A percentile compares a stretch with the other conserved stretches of the same genome.
These are phyloP conservation scores for Rugalucina vietnamica DNA, from an alignment of 2,888 invertebrate genomes.

Conservation along the genomic window DNA sequence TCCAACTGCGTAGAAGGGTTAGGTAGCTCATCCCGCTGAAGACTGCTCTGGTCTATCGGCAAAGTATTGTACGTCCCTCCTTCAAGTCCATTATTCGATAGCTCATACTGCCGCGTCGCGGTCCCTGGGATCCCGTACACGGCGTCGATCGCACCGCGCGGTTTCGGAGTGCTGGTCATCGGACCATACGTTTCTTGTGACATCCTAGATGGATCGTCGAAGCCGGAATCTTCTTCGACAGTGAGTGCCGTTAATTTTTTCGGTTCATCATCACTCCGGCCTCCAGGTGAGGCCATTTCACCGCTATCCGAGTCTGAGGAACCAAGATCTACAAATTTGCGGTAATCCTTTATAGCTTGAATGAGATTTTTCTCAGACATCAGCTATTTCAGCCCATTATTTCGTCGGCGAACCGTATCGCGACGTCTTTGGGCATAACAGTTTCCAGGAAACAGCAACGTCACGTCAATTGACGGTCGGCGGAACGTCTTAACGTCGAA, in stretches of 20 bases:
- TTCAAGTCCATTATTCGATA: not conserved
- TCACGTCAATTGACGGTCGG: no score
- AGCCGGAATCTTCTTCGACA: not conserved
- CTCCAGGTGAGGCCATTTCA: not conserved
- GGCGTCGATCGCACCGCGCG: not conserved
- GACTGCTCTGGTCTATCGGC: not conserved
- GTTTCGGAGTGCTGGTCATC: not conserved
- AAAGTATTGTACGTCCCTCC: not conserved
- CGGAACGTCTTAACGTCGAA: not conserved
- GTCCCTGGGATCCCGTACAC: not conserved
- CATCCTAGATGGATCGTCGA: not conserved
- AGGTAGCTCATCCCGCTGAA: not conserved
- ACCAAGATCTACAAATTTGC: conserved; percentile 11
- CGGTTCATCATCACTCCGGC: not conserved
- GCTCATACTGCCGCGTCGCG: not conserved
- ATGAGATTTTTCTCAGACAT: conserved; percentile 9
- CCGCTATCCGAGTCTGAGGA: conserved; percentile 15
- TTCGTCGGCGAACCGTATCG: not conserved
- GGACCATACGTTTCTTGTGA: no score
- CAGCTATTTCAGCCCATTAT: not conserved
- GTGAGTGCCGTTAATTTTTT: not conserved
- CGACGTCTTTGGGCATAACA: not conserved
- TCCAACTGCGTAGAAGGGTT: not conserved
- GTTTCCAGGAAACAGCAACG: not conserved
- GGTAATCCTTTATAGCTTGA: conserved; percentile 14